Percentiles rank a stretch among this genome's conserved stretches.
phyloP scores from a whole-genome alignment of 2,888 invertebrate species.

The Prosapia bicincta region DNA sequence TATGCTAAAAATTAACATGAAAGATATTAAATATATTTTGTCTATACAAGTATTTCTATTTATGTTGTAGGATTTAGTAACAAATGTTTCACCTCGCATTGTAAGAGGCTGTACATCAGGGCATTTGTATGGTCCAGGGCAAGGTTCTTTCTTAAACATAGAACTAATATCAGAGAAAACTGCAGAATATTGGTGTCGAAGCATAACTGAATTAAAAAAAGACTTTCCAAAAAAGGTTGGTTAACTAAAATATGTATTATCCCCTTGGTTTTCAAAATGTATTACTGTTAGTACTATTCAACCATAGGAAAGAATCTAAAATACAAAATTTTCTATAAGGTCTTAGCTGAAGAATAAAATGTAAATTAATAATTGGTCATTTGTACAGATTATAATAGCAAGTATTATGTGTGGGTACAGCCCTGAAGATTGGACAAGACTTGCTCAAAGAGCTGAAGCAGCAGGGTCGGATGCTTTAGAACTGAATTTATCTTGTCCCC shows the following conservation, averaged over 20 bases:
- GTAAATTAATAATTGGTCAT: not conserved
- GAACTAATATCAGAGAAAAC: slow-evolving; percentile 98
- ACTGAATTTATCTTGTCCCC: slow-evolving; percentile 95
- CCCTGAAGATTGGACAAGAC: slow-evolving; percentile 81
- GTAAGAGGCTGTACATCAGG: slow-evolving; percentile 92
- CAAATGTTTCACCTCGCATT: slow-evolving; percentile 96
- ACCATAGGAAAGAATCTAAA: no score
- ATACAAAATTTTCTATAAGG: no score
- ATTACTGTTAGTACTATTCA: no score
- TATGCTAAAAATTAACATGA: no score
- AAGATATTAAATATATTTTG: no score
- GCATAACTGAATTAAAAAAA: slow-evolving; percentile 80
- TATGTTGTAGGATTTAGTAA: slow-evolving; percentile 81
- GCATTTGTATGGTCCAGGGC: slow-evolving; percentile 91
- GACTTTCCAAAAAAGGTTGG: slow-evolving; percentile 87
- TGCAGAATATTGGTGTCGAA: slow-evolving; percentile 87
- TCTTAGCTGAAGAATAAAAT: no score
- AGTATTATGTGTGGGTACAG: slow-evolving; percentile 93
- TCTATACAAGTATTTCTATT: no score
- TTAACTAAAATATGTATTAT: no score
- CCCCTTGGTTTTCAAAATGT: no score
- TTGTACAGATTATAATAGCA: slow-evolving; percentile 75
- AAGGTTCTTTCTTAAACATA: slow-evolving; percentile 94
- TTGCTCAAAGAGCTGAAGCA: slow-evolving; percentile 71
- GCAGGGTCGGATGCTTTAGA: slow-evolving; percentile 94